Base-by-base conservation (phyloP, 2,888 invertebrate species). In the Thereva nobilitata region DNA sequence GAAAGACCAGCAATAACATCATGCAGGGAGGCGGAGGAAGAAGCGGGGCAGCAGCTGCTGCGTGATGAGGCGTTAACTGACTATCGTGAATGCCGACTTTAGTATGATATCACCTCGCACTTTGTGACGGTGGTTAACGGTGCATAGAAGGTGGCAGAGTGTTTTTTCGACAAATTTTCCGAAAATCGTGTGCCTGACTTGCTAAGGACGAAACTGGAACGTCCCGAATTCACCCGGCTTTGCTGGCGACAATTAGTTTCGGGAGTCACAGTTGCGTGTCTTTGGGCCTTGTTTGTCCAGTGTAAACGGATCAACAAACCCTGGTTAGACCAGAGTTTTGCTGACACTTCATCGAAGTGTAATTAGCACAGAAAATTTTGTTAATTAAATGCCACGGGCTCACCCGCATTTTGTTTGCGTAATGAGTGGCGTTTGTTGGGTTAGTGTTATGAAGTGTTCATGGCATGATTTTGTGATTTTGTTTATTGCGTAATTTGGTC, bases 31-130 rank as follows among this genome's bases (percentile, higher is more conserved):
- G 2, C 23, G 23, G 23, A 23, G 23, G 23, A 23, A 23, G 23
- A 23, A 23, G 2, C 23, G 23, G 23, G 23, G 2, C 23, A 23
- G 23, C 23, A 23, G 23, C 23, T 23, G 23, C 23, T 23, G 23
- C 23, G 23, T 2, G 23, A 23, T 23, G 23, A 23, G 23, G 23
- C 23, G 35, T 10, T 44, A 8, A 34, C 56, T 44, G 10, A n/a
- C 34, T 23, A 56, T 35, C 7, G 56, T 44, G 56, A 56, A 56
- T 35, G 5, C 9, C 44, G 42, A 23, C 45, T 9, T 56, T 35
- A 56, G 56, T 56, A 56, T 56, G 56, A 56, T 44, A 34, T 56
- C 56, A 56, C 45, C 56, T 56, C 56, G 56, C 56, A 56, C 44
- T 56, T 41, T 56, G 56, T 56, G 44, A 56, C 44, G 56, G 23